These are phyloP conservation scores for Colostygia pectinataria DNA, from an alignment of 2,888 invertebrate genomes.

Conservation along the genomic window DNA sequence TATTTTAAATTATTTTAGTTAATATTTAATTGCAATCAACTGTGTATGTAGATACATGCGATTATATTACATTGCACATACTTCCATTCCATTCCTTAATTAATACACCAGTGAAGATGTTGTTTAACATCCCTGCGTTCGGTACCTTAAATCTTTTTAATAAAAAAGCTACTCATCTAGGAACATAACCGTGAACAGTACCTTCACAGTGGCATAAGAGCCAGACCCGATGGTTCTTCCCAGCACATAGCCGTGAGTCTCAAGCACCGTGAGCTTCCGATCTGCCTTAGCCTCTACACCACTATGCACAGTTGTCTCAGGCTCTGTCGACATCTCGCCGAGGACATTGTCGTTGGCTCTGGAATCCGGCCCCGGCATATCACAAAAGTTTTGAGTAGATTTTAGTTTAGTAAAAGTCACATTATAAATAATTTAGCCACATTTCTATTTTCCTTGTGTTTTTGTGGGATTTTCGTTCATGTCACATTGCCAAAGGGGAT, in stretches of 20 bases:
- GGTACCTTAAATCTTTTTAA: no score
- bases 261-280: constrained; percentile 85
- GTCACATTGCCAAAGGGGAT: constrained; percentile 63
- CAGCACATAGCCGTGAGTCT: constrained; percentile 89
- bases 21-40: no score
- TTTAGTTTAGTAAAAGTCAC: constrained; percentile 59
- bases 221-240: constrained; percentile 91
- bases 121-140: no score
- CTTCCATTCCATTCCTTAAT: no score
- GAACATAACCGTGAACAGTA: constrained; percentile 44
- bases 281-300: constrained; percentile 71
- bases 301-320: constrained; percentile 71
- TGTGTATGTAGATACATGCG: no score
- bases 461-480: constrained; percentile 60
- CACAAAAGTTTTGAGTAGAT: constrained; percentile 64
- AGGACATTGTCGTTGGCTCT: constrained; percentile 77
- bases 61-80: no score
- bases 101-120: no score
- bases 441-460: constrained; percentile 60
- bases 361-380: constrained; percentile 81
- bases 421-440: constrained; percentile 70
- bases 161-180: background rate
- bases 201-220: constrained; percentile 92
- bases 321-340: constrained; percentile 77
- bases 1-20: no score